phyloP scores from a whole-genome alignment of 2,113 vertebrate genomes.

The Pipa parva region DNA sequence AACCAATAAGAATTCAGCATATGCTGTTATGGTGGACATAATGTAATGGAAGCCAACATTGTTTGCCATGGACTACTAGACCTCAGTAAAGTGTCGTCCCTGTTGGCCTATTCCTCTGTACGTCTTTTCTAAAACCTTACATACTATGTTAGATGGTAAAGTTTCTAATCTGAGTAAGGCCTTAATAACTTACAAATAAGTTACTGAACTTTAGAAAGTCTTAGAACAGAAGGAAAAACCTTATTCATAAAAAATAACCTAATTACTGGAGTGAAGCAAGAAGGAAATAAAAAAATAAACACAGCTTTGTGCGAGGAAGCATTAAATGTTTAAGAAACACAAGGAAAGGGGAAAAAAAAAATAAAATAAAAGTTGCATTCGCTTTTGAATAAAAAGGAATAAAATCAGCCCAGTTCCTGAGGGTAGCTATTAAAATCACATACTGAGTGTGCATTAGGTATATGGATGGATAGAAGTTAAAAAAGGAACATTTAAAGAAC shows the following conservation, averaged over 20 bases:
- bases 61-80: too few relatives aligned
- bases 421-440: slow-evolving; percentile 42
- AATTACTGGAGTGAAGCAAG: slow-evolving; percentile 33
- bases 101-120: too few relatives aligned
- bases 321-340: slow-evolving; percentile 32
- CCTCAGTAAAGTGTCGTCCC: too few relatives aligned
- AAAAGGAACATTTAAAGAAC: slow-evolving; percentile 31
- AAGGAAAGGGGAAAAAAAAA: slow-evolving; percentile 7
- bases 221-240: slow-evolving; percentile 43
- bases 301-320: slow-evolving; percentile 32
- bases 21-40: too few relatives aligned
- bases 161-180: too few relatives aligned
- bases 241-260: slow-evolving; percentile 24
- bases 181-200: too few relatives aligned
- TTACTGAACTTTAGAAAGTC: too few relatives aligned
- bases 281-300: slow-evolving; percentile 39
- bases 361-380: slow-evolving; percentile 38
- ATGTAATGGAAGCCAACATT: too few relatives aligned
- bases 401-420: slow-evolving; percentile 35
- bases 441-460: not conserved
- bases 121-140: too few relatives aligned
- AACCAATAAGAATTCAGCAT: too few relatives aligned
- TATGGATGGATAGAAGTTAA: not conserved
- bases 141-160: too few relatives aligned
- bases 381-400: not conserved